Evolutionary conservation across 2,797 vertebrate species (phyloP).

Genomic region (Notolabrus celidotus): DNA sequence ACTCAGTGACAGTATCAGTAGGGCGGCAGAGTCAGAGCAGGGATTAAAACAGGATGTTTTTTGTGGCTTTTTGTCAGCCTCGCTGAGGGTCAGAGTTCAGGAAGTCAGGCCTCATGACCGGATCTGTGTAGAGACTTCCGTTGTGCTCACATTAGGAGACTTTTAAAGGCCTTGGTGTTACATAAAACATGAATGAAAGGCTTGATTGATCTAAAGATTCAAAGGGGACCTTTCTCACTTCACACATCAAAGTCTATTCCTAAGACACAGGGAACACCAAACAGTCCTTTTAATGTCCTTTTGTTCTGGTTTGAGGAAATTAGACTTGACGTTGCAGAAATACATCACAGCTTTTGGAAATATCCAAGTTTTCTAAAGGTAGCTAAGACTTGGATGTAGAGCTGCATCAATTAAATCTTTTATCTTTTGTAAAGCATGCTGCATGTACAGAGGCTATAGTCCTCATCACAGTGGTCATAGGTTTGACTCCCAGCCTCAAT

Average conservation of each 20-base stretch:
- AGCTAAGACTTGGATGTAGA: background rate
- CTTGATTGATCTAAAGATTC: background rate
- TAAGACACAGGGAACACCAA: too few species aligned
- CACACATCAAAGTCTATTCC: too few species aligned
- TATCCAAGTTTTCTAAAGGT: too few species aligned
- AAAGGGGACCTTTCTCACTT: background rate
- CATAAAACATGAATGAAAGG: background rate
- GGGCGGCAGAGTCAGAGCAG: constrained; percentile 3
- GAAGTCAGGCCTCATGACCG: constrained; percentile 26
- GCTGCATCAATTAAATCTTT: background rate
- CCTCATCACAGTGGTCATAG: too few species aligned
- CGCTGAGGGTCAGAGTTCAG: constrained; percentile 54
- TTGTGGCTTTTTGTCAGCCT: constrained; percentile 20
- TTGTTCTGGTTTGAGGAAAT: too few species aligned
- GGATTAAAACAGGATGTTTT: constrained; percentile 63
- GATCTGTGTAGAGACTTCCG: constrained; percentile 5
- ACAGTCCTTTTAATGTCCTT: too few species aligned
- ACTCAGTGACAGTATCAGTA: constrained; percentile 12
- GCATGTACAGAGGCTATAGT: too few species aligned
- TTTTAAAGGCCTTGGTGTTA: background rate
- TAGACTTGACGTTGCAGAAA: too few species aligned
- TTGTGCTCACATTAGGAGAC: background rate
- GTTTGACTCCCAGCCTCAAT: too few species aligned
- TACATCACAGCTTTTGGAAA: too few species aligned
- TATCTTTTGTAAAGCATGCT: too few species aligned